Percentiles rank a stretch among this genome's conserved stretches.
These are phyloP conservation scores for chimpanzee (Pan troglodytes) DNA, from an alignment of 2,113 vertebrate species.

Conservation along the genomic window DNA sequence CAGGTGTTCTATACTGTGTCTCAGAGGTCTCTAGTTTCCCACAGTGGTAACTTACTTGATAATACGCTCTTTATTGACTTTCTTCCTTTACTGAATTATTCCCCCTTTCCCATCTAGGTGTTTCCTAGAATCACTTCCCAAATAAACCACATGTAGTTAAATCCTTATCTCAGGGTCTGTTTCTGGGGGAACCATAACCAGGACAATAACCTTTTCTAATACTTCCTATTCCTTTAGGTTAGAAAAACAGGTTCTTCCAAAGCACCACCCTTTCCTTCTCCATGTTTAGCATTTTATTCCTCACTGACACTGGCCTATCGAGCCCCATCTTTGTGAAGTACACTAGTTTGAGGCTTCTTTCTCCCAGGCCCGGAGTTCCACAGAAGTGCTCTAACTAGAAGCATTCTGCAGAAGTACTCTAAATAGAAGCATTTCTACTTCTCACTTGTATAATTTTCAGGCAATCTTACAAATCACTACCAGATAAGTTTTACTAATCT, in stretches of 20 bases:
- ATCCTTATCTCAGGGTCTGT: neutral
- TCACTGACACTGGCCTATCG: neutral
- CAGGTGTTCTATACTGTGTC: neutral
- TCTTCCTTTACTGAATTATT: neutral
- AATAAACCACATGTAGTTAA: neutral
- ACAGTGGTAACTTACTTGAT: neutral
- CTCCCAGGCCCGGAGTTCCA: neutral
- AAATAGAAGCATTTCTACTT: neutral
- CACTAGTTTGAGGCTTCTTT: neutral
- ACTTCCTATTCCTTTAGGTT: neutral
- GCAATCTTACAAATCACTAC: neutral
- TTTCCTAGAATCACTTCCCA: neutral
- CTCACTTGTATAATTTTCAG: neutral
- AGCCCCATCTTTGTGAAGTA: neutral
- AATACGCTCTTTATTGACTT: neutral
- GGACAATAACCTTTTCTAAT: neutral
- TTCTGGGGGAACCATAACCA: neutral
- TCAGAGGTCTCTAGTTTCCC: neutral
- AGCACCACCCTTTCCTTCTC: neutral
- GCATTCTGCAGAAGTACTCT: neutral
- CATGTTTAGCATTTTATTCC: accelerated
- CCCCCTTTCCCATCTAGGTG: neutral
- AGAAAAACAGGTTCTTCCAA: neutral
- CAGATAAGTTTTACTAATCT: neutral
- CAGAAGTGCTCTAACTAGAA: neutral